These are phyloP conservation scores for Ridgeia piscesae DNA, from an alignment of 1,140 invertebrate genomes.

Conservation along the genomic window DNA sequence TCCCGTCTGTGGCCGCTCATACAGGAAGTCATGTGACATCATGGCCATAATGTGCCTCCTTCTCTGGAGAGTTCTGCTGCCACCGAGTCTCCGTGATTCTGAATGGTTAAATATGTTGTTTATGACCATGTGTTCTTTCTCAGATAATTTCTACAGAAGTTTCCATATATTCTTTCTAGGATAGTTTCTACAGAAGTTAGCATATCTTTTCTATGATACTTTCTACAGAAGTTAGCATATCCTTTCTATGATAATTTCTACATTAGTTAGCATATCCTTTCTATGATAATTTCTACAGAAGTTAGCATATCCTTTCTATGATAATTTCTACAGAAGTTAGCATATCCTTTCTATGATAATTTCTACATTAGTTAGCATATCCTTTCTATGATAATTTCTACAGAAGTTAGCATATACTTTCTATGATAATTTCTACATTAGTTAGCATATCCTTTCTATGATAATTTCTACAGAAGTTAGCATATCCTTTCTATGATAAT, in stretches of 20 bases:
- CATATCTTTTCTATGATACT: too few relatives aligned
- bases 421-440: background rate
- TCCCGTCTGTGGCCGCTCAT: background rate
- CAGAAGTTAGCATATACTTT: background rate
- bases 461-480: too few relatives aligned
- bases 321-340: too few relatives aligned
- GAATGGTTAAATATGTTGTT: background rate
- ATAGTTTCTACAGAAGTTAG: too few relatives aligned
- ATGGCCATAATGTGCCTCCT: background rate
- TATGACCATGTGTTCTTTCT: background rate
- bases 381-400: background rate
- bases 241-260: too few relatives aligned
- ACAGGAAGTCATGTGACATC: background rate
- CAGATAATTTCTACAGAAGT: background rate
- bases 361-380: too few relatives aligned
- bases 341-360: too few relatives aligned
- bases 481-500: too few relatives aligned
- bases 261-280: too few relatives aligned
- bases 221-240: too few relatives aligned
- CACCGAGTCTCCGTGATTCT: background rate
- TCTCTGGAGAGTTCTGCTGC: conserved; percentile 7
- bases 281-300: too few relatives aligned
- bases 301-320: too few relatives aligned
- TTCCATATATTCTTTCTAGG: background rate
- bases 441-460: background rate